Evolutionary conservation across 1,140 invertebrate species (phyloP).

Genomic region (Pseudomyrmex pallidus): DNA sequence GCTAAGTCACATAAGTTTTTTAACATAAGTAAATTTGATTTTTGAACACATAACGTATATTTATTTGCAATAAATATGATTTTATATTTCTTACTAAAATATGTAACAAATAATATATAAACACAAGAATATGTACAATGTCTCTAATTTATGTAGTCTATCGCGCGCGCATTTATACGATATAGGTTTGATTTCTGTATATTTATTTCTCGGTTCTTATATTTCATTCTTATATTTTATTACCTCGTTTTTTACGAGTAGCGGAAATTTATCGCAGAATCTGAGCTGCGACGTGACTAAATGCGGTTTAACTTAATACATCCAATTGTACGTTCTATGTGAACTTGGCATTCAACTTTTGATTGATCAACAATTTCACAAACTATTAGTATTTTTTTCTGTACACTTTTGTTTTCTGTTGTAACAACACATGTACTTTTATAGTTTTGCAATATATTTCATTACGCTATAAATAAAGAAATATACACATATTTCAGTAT

Average conservation of each 20-base stretch:
- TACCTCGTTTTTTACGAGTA: conserved; percentile 13
- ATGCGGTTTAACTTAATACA: conserved; percentile 29
- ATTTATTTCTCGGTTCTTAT: neutral
- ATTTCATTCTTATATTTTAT: conserved; percentile 46
- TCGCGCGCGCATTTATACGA: neutral
- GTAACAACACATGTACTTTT: no score
- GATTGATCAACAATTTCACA: no score
- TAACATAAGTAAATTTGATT: no score
- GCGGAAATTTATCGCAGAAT: conserved; percentile 46
- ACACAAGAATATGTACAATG: neutral
- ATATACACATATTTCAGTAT: neutral
- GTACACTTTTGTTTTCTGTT: no score
- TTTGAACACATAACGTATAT: no score
- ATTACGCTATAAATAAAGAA: neutral
- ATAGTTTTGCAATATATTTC: neutral
- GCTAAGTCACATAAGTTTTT: no score
- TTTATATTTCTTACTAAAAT: neutral
- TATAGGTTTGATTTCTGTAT: conserved; percentile 5
- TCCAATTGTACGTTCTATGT: neutral
- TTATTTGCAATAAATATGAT: no score
- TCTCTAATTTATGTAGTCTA: neutral
- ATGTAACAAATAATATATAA: neutral
- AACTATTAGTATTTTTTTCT: no score
- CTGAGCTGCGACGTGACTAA: conserved; percentile 31
- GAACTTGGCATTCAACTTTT: neutral